Evolutionary conservation across 37 sponge, comb jelly and placozoan genomes (phyloP), one percentile per base, ranked within the genome.

Genomic region (Theonella swinhoei): DNA sequence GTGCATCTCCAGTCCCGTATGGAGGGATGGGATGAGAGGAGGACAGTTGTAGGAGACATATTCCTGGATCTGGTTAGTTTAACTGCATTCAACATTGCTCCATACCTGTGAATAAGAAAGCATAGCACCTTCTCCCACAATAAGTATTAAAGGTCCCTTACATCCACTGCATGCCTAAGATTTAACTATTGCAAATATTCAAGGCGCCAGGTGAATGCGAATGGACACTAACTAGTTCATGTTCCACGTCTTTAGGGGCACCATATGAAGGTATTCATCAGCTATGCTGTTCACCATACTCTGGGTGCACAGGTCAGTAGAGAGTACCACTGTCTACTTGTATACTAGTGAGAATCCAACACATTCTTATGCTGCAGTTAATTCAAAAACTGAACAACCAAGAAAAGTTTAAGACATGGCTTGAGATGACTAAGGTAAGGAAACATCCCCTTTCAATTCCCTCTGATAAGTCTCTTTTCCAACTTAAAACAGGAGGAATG

Each of bases 1-100:
- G 68, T 79, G 0, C 92, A 85, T 23, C 80, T 95, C 28, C 63
- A 79, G 70, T 90, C 91, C 23, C 63, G 95, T 23, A 85, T 88
- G 64, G 95, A 83, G 29, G 89, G 78, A 14, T 95, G 95, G 95
- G 88, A 95, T 32, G 89, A 95, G 1, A 63, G 80, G 47, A 35
- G 35, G 33, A 88, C 95, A 5, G 24, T 34, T 2, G 68, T 95
- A 1, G 95, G 92, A 65, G 95, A 95, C 63, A 72, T 91, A 68
- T 95, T 95, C 70, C 47, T 91, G 40, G 80, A 88, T 38, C 79
- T 87, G 92, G 95, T 91, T 28, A 30, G 41, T 0, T n/a, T n/a
- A n/a, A n/a, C n/a, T n/a, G n/a, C n/a, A n/a, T 60, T 8, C 2
- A 38, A 4, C 2, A 5, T 38, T n/a, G n/a, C n/a, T n/a, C n/a